Evolutionary conservation across 2,888 invertebrate genomes (phyloP).

Genomic region (Himalopsyche japonica): DNA sequence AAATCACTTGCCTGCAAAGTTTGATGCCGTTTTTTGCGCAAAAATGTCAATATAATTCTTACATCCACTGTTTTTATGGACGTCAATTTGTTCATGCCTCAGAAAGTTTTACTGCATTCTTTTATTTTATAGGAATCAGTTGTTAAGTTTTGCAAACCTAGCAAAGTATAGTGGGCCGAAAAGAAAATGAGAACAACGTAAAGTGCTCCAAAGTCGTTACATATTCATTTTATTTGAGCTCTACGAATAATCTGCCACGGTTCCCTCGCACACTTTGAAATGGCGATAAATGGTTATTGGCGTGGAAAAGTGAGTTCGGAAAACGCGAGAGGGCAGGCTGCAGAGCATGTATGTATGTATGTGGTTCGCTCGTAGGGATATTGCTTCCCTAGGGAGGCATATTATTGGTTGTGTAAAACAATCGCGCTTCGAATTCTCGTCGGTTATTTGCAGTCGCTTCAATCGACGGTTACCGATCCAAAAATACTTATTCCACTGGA

Average conservation of each 20-base stretch:
- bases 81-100: background rate
- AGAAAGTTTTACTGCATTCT: background rate
- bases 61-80: background rate
- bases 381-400: slow-evolving; percentile 32
- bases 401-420: slow-evolving; percentile 41
- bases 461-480: slow-evolving; percentile 1
- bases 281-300: slow-evolving; percentile 37
- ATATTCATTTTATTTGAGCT: background rate
- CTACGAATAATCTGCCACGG: slow-evolving; percentile 13
- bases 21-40: background rate
- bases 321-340: slow-evolving; percentile 9
- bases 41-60: background rate
- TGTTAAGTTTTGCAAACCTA: background rate
- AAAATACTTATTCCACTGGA: background rate
- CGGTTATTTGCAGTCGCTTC: slow-evolving; percentile 13
- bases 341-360: slow-evolving; percentile 1
- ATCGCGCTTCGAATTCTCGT: slow-evolving; percentile 23
- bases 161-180: background rate
- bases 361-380: slow-evolving; percentile 23
- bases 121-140: background rate
- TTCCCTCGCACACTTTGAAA: slow-evolving; percentile 16
- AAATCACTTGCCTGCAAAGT: background rate
- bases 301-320: slow-evolving; percentile 19
- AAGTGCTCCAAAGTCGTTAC: background rate
- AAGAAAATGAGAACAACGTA: background rate